These are phyloP conservation scores for Squalus acanthias DNA, from an alignment of 2,797 vertebrate species.

Conservation along the genomic window DNA sequence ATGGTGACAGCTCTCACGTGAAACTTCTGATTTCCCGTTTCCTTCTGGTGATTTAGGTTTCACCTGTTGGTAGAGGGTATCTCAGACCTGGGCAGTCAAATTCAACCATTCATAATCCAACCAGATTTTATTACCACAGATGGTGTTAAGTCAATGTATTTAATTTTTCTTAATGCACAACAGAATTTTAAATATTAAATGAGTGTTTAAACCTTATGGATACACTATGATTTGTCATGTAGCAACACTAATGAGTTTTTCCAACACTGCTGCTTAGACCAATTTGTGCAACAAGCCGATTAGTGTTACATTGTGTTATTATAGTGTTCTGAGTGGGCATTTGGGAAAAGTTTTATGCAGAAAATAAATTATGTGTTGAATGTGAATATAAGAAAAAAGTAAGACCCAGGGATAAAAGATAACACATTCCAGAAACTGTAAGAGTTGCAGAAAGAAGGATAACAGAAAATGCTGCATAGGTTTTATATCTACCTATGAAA, in stretches of 20 bases:
- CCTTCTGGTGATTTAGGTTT: background rate
- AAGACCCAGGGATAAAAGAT: background rate
- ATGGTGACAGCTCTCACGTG: background rate
- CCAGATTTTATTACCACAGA: background rate
- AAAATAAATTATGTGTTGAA: background rate
- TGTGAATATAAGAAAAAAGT: background rate
- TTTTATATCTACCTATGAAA: background rate
- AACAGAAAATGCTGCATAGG: background rate
- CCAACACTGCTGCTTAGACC: background rate
- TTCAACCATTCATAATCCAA: background rate
- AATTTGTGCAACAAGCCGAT: conserved; percentile 6
- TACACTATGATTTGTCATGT: background rate
- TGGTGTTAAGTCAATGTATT: background rate
- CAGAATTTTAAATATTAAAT: background rate
- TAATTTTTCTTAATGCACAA: background rate
- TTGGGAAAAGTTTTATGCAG: background rate
- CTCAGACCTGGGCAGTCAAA: background rate
- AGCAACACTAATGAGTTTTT: background rate
- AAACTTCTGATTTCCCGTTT: background rate
- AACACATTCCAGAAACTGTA: background rate
- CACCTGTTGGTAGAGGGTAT: background rate
- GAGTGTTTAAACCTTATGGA: background rate
- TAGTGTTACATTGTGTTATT: background rate
- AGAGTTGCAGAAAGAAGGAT: background rate
- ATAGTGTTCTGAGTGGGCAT: background rate